Evolutionary conservation across 2,888 invertebrate genomes (phyloP).

Genomic region (Brachyopa scutellaris): DNA sequence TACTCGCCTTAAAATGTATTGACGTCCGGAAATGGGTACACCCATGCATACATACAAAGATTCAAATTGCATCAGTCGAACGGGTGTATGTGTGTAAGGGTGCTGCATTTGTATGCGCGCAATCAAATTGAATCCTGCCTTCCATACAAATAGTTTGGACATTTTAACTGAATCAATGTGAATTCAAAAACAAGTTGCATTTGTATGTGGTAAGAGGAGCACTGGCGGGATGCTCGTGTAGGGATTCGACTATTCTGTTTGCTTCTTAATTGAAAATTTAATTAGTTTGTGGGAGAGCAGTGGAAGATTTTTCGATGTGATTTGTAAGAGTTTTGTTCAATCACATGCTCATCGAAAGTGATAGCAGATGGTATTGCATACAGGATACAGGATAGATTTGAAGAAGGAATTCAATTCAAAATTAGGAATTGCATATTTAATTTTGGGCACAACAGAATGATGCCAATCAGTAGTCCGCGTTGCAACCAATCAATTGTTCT

Average conservation of each 20-base stretch:
- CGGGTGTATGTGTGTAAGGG: background rate
- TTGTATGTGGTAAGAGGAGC: conserved; percentile 18
- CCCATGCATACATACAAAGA: no score
- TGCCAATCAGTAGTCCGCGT: no score
- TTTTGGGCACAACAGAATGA: no score
- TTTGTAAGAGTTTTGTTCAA: background rate
- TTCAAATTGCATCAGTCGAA: background rate
- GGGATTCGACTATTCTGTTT: conserved; percentile 4
- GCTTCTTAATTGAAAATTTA: conserved; percentile 48
- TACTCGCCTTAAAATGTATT: background rate
- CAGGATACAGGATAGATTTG: no score
- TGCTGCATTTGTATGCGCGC: conserved; percentile 3
- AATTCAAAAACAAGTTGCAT: conserved; percentile 13
- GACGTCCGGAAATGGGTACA: background rate
- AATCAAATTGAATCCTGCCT: conserved; percentile 35
- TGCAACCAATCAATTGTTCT: no score
- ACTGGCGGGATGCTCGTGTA: background rate
- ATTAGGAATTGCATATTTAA: no score
- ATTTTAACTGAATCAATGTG: conserved; percentile 6
- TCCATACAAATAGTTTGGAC: no score
- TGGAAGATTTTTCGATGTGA: background rate
- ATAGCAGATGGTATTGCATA: background rate
- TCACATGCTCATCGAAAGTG: background rate
- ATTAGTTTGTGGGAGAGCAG: conserved; percentile 37
- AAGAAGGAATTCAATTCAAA: no score